These are phyloP conservation scores for Hemicrepidius hirtus DNA, from an alignment of 2,888 invertebrate genomes.

Conservation along the genomic window DNA sequence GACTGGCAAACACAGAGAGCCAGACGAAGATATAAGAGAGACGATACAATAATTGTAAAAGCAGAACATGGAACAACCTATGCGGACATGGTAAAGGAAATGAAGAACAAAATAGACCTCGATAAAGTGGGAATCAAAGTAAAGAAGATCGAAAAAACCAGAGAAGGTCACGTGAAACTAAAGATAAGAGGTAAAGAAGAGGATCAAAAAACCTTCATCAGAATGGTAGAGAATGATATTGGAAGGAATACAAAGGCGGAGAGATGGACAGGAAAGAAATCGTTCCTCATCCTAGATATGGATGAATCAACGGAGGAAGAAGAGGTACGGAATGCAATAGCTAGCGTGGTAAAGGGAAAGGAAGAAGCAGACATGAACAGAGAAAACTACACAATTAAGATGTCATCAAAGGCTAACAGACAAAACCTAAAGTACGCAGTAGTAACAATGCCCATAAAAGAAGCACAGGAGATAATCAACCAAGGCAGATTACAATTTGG, in stretches of 20 bases:
- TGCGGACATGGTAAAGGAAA: neutral
- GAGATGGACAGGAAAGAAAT: neutral
- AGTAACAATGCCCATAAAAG: slow-evolving; percentile 4
- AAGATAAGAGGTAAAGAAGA: slow-evolving; percentile 20
- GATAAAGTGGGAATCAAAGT: neutral
- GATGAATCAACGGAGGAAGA: neutral
- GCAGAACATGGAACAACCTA: slow-evolving; percentile 1
- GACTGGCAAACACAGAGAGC: neutral
- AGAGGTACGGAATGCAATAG: neutral
- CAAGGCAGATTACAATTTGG: neutral
- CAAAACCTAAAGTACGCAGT: slow-evolving; percentile 1
- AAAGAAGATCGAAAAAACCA: slow-evolving; percentile 8
- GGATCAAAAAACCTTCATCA: neutral
- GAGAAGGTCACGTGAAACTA: neutral
- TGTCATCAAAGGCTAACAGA: neutral
- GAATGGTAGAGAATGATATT: neutral
- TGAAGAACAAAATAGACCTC: slow-evolving; percentile 2
- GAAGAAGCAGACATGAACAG: neutral
- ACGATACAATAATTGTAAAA: slow-evolving; percentile 10
- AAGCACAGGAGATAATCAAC: neutral
- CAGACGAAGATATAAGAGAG: neutral
- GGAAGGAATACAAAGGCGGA: neutral
- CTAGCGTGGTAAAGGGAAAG: neutral
- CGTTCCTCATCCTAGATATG: slow-evolving; percentile 5
- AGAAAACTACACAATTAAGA: slow-evolving; percentile 4